Base-by-base conservation (phyloP, 2,888 invertebrate genomes). In the Eustalomyia histrio region DNA sequence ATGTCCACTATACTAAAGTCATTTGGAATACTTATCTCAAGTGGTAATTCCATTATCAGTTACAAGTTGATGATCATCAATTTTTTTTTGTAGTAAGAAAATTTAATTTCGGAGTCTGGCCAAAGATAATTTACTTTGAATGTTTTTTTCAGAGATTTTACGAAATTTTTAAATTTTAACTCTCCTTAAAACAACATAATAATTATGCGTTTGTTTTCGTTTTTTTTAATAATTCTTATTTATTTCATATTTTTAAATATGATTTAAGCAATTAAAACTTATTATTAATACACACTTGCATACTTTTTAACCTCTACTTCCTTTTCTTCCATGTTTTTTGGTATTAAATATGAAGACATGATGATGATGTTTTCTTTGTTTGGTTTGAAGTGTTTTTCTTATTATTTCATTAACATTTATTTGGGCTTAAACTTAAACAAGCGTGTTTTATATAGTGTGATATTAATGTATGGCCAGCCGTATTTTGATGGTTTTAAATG, bases 341-440 rank as follows among this genome's bases (percentile, higher is more conserved):
- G 4, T 64, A 17, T 53, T n/a, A 61, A 47, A 1, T n/a, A 47
- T 47, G n/a, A 47, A 39, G 10, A 47, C 43, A 47, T 47, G n/a
- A 43, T 17, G 29, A n/a, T n/a, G n/a, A n/a, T n/a, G n/a, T n/a
- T n/a, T 60, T 47, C 65, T 50, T 35, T 55, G 6, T 52, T 67
- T 43, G 14, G 6, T 61, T 57, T 57, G 55, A 55, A 21, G 17
- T 61, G 18, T 57, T 55, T 29, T 14, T 35, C 53, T 43, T 4
- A 21, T 67, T 67, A 35, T 18, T 63, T 53, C 29, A 58, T 57
- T 68, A 63, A 74, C 24, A 65, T 79, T 52, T 64, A 63, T 73
- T 69, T 52, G 24, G 35, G 52, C 71, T 80, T 80, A 80, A 80
- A 76, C 50, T 21, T 80, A 76, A 67, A 67, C 53, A 78, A 72